Base-by-base conservation (phyloP, 2,113 vertebrate genomes). In the Stercorarius parasiticus region DNA sequence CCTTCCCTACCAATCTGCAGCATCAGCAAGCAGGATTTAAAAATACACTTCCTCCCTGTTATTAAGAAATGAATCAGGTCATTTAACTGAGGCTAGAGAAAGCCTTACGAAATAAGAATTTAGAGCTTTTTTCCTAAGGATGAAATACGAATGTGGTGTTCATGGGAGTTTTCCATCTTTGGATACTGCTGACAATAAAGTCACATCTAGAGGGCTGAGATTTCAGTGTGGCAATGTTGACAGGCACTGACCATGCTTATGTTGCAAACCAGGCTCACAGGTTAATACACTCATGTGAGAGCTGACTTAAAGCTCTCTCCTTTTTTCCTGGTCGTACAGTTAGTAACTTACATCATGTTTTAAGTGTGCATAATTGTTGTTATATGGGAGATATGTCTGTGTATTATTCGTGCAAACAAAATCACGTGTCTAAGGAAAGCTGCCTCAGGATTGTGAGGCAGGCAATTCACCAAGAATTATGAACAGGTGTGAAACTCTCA, bases 11-110 rank as follows among this genome's bases (percentile, higher is more conserved):
- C 4, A 3, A 80, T 93, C 50, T 74, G 55, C 74, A 78, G 47
- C 29, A 49, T 73, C 69, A 83, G 55, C 59, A 86, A 32, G 26
- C 43, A 64, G 23, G 32, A 38, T 76, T 88, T 90, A 59, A 86
- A 92, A 86, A 92, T 29, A 67, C 21, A 19, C 40, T 88, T 94
- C 73, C 16, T 50, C 55, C 50, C 13, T 52, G 55, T 66, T 79
- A 61, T 16, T 88, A 91, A 70, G 67, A 78, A 90, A 90, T 13
- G 1, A 85, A 80, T 72, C 32, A 82, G 10, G 11, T 88, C n/a
- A 74, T 70, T 90, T 84, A 90, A 77, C 79, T 43, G 69, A 83
- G 55, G 55, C 64, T 90, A 84, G 26, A 95, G 66, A 91, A 96
- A 85, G 55, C 50, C 65, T 86, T 79, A 13, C 49, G 67, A 80